phyloP scores from a whole-genome alignment of 1,140 invertebrate species.

The Calliphora vicina region DNA sequence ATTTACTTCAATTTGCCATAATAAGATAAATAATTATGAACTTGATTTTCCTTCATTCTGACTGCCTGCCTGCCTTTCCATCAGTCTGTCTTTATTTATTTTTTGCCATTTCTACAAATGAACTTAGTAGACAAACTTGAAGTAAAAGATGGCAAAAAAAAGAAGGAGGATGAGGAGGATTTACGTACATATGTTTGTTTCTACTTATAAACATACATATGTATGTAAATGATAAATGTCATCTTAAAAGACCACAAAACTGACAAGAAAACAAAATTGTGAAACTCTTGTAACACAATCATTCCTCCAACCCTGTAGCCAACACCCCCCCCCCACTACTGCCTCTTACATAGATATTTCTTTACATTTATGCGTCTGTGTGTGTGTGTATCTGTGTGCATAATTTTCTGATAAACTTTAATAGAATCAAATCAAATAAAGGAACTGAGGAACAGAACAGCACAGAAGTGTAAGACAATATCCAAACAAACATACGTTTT shows the following conservation, averaged over 20 bases:
- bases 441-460: background rate
- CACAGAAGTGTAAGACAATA: background rate
- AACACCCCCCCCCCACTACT: no score
- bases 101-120: background rate
- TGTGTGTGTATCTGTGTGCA: background rate
- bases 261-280: background rate
- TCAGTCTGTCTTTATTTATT: background rate
- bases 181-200: no score
- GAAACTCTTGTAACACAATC: background rate
- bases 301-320: no score
- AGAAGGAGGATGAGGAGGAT: background rate
- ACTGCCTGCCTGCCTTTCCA: background rate
- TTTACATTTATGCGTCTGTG: background rate
- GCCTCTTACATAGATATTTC: no score
- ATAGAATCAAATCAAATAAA: background rate
- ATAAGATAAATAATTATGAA: slow-evolving; percentile 30
- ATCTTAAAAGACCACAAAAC: background rate
- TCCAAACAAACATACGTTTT: no score
- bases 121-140: background rate
- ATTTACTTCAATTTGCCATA: background rate
- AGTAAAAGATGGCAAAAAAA: no score
- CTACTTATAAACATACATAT: no score
- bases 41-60: slow-evolving; percentile 12
- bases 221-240: background rate
- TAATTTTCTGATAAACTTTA: background rate